These are phyloP conservation scores for Sarcophaga bullata DNA, from an alignment of 1,140 invertebrate species.

Conservation along the genomic window DNA sequence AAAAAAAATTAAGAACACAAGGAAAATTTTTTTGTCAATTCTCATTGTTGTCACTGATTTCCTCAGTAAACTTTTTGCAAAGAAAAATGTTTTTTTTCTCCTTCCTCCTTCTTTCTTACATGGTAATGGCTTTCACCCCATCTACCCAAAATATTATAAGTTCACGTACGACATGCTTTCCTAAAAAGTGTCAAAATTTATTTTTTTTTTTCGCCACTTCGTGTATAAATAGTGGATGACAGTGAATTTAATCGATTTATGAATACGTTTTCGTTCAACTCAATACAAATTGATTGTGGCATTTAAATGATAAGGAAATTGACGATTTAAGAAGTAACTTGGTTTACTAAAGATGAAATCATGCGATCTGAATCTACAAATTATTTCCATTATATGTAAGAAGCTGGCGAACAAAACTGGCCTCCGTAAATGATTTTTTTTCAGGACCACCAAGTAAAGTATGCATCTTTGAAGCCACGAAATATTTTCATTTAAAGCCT, in stretches of 20 bases:
- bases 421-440: too few relatives aligned
- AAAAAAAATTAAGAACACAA: too few relatives aligned
- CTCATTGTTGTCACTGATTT: neutral
- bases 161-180: constrained; percentile 25
- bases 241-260: constrained; percentile 27
- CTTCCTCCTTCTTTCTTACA: neutral
- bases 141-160: neutral
- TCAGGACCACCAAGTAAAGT: too few relatives aligned
- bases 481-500: too few relatives aligned
- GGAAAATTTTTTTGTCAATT: too few relatives aligned
- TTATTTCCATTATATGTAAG: too few relatives aligned
- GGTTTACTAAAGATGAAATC: too few relatives aligned
- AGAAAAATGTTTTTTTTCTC: neutral
- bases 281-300: constrained; percentile 28
- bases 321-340: too few relatives aligned
- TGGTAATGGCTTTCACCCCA: neutral
- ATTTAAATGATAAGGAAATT: neutral
- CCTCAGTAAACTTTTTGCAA: neutral
- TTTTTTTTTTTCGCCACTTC: neutral
- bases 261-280: constrained; percentile 5
- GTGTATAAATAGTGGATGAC: neutral
- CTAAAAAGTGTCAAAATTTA: constrained; percentile 26
- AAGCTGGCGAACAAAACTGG: too few relatives aligned
- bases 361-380: too few relatives aligned
- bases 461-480: too few relatives aligned